These are phyloP conservation scores for Mnemiopsis leidyi DNA, from an alignment of 37 sponge, comb jelly and placozoan genomes.

Conservation along the genomic window DNA sequence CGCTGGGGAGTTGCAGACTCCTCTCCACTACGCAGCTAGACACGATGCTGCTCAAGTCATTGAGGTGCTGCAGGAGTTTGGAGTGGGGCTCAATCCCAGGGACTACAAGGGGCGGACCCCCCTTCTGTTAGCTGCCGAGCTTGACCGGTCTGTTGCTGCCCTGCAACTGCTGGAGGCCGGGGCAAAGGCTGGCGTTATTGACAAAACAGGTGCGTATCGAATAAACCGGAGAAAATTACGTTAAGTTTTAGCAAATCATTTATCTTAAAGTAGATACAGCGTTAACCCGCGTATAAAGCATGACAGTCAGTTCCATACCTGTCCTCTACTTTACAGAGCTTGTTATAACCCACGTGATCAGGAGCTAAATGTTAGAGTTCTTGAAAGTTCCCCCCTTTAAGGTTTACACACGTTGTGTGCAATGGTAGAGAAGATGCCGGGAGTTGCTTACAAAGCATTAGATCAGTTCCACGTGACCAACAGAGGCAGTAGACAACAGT, in stretches of 20 bases:
- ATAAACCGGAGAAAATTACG: too few species aligned
- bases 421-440: slow-evolving; percentile 22
- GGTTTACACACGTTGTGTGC: slow-evolving; percentile 4
- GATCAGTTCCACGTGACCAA: slow-evolving; percentile 32
- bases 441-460: background rate
- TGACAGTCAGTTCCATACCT: too few species aligned
- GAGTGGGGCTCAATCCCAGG: background rate
- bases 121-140: background rate
- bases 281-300: too few species aligned
- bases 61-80: background rate
- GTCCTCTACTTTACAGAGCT: too few species aligned
- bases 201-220: background rate
- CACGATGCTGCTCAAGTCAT: slow-evolving; percentile 1
- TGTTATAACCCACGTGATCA: too few species aligned
- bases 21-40: slow-evolving; percentile 4
- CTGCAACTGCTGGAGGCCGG: background rate
- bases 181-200: slow-evolving; percentile 1
- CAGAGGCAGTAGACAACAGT: slow-evolving; percentile 7
- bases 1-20: background rate
- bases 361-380: too few species aligned
- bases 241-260: too few species aligned
- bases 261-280: too few species aligned
- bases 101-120: slow-evolving; percentile 37
- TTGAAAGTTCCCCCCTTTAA: too few species aligned
- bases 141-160: slow-evolving; percentile 21